A percentile compares a stretch with the other conserved stretches of the same genome.
Evolutionary conservation across 2,113 vertebrate genomes (phyloP).

Genomic region (Neolamprologus toae): DNA sequence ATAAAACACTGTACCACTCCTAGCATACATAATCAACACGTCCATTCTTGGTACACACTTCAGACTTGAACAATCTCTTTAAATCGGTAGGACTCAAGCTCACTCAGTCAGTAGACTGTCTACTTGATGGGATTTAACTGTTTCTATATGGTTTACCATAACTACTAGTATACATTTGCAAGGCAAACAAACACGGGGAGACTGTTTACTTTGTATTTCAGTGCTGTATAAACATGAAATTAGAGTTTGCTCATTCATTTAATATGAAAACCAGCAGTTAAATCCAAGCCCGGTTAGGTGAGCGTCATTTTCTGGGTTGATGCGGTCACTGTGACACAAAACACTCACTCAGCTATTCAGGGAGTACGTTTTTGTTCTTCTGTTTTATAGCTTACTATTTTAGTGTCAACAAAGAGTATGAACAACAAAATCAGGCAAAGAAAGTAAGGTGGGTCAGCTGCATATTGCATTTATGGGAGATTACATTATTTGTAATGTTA

Average conservation of each 20-base stretch:
- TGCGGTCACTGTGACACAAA: neutral
- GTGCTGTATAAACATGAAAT: neutral
- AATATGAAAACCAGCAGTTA: neutral
- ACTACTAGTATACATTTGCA: conserved; percentile 5
- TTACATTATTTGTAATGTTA: neutral
- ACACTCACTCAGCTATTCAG: neutral
- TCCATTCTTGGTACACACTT: conserved; percentile 41
- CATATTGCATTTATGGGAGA: neutral
- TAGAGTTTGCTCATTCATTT: neutral
- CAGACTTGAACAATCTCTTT: conserved; percentile 43
- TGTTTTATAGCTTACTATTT: neutral
- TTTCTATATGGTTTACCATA: conserved; percentile 12
- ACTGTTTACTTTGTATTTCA: neutral
- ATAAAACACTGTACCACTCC: conserved; percentile 68
- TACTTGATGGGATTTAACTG: conserved; percentile 29
- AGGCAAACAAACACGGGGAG: neutral
- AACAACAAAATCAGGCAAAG: neutral
- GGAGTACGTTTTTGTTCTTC: neutral
- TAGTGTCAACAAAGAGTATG: neutral
- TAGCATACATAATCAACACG: conserved; percentile 74
- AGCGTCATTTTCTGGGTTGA: neutral
- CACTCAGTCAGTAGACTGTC: conserved; percentile 29
- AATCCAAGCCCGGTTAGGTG: neutral
- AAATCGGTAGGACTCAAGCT: conserved; percentile 44
- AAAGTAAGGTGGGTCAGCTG: neutral